Conservation (phyloP, 2,113 vertebrate species). For the Cebus imitator region DNA sequence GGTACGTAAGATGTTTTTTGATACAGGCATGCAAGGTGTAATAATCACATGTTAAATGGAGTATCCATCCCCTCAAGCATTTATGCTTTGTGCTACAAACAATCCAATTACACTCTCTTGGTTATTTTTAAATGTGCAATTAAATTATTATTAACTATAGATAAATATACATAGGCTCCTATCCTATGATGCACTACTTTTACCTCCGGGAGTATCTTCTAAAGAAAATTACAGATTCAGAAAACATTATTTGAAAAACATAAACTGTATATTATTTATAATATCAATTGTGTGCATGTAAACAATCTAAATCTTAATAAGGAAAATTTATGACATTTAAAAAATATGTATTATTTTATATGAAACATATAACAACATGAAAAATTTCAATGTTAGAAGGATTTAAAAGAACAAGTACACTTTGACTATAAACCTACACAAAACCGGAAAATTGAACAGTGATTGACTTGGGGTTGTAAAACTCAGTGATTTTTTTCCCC, state of each 20-base stretch:
- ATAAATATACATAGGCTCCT: background rate
- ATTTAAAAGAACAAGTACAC: background rate
- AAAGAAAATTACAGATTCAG: background rate
- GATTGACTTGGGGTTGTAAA: background rate
- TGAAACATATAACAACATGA: background rate
- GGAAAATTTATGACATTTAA: background rate
- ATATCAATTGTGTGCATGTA: background rate
- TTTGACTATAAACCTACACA: background rate
- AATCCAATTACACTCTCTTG: too few species aligned
- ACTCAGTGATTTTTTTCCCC: background rate
- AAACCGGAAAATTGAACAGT: background rate
- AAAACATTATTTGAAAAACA: background rate
- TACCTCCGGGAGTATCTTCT: background rate
- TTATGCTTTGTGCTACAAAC: too few species aligned
- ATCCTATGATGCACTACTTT: background rate
- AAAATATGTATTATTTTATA: background rate
- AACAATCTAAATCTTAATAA: background rate
- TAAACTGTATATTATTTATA: background rate
- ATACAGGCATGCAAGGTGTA: too few species aligned
- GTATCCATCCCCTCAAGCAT: too few species aligned
- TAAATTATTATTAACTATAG: too few species aligned
- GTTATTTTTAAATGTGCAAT: too few species aligned
- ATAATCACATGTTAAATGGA: too few species aligned
- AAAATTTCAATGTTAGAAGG: background rate
- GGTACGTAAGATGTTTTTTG: too few species aligned